Evolutionary conservation across 2,113 vertebrate species (phyloP), one percentile per base, ranked within the genome.

Genomic region (Hemiprocne comata): DNA sequence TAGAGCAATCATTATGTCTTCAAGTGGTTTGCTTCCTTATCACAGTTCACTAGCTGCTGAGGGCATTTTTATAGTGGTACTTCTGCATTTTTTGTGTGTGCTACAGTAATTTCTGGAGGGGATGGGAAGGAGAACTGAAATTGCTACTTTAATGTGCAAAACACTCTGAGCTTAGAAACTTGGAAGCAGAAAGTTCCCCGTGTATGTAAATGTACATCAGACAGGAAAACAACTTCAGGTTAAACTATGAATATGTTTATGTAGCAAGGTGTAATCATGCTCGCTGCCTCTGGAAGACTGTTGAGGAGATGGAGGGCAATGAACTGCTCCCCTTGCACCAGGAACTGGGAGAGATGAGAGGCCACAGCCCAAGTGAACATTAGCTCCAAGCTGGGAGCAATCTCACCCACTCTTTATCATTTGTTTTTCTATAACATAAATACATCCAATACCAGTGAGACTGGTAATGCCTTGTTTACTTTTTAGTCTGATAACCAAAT

Each of bases 401-500:
- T 81, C 83, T 94, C 61, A 60, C 65, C 40, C 28, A 0, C 40
- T 78, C 57, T 44, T 86, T 94, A 92, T 97, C 85, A 64, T 91
- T 51, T 94, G 34, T 94, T 95, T 94, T 74, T 82, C 51, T 76
- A 46, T 23, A 91, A 75, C 3, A 2, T 93, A 91, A 95, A 93
- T 91, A 88, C 2, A 4, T 92, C 79, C 33, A 75, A 11, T 54
- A 89, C 23, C 76, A 91, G 31, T 75, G 69, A 86, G 57, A 50
- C 46, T 92, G 57, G 24, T 88, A 94, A 84, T 86, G 61, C 28
- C 25, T 81, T 90, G 61, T 94, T 96, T 96, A 72, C 40, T 96
- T 84, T 81, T 36, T 48, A 72, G 65, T 46, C 50, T 74, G 69
- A 84, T 92, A 92, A 87, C 38, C 17, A 66, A 86, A 69, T 57